These are phyloP conservation scores for Scaptomyza hsui DNA, from an alignment of 1,140 invertebrate genomes.

Conservation along the genomic window DNA sequence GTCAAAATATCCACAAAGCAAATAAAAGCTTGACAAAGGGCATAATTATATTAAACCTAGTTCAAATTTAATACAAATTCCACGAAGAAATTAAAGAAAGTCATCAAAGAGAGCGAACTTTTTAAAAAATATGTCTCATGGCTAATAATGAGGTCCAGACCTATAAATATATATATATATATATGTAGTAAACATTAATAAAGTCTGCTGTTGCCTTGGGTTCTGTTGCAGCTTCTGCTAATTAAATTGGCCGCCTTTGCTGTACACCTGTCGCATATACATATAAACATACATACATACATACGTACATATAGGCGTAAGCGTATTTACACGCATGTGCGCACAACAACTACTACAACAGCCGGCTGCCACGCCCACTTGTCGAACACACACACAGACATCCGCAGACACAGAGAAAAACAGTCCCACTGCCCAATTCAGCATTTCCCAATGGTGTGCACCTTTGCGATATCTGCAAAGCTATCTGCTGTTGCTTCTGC, in stretches of 20 bases:
- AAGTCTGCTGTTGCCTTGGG: conserved; percentile 3
- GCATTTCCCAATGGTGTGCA: conserved; percentile 21
- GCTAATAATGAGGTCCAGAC: conserved; percentile 6
- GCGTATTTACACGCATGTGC: conserved; percentile 70
- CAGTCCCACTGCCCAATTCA: conserved; percentile 4
- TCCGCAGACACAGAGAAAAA: not conserved
- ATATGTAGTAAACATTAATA: conserved; percentile 1
- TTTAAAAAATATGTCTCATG: conserved; percentile 8
- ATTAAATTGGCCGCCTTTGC: conserved; percentile 30
- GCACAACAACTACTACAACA: conserved; percentile 37
- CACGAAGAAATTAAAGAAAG: not conserved
- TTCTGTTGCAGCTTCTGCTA: conserved; percentile 16
- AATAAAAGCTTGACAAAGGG: not conserved
- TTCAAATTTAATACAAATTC: conserved; percentile 3
- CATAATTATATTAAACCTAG: not conserved
- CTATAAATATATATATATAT: not conserved
- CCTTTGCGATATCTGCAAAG: conserved; percentile 38
- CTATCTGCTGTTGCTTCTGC: conserved; percentile 9
- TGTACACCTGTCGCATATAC: conserved; percentile 22
- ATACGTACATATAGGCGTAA: no score
- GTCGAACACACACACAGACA: not conserved
- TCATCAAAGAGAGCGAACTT: not conserved
- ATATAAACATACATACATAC: no score
- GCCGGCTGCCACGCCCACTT: conserved; percentile 27
- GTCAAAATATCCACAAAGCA: not conserved